These are phyloP conservation scores for Drosophila buzzatii DNA, from an alignment of 2,888 invertebrate species.

Conservation along the genomic window DNA sequence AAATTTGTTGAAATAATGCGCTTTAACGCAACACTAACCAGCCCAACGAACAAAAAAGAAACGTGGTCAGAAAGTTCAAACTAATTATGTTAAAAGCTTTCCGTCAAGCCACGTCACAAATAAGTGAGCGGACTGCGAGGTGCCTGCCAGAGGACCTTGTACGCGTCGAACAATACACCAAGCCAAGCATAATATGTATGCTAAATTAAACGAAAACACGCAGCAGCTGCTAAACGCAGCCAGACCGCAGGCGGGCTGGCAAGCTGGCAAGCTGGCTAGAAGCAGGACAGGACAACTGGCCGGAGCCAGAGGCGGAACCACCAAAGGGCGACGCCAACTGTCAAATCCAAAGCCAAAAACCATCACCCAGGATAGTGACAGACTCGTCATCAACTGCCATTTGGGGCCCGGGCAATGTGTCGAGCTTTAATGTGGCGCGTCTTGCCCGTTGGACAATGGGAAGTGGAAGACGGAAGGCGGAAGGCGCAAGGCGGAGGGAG, in stretches of 20 bases:
- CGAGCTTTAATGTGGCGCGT: slow-evolving; percentile 55
- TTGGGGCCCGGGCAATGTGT: slow-evolving; percentile 29
- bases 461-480: not conserved
- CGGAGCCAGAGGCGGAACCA: slow-evolving; percentile 23
- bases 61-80: slow-evolving; percentile 84
- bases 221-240: slow-evolving; percentile 45
- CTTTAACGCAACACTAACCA: slow-evolving; percentile 83
- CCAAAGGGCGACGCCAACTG: slow-evolving; percentile 46
- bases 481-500: not conserved
- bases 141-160: slow-evolving; percentile 24
- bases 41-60: slow-evolving; percentile 83
- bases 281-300: slow-evolving; percentile 5
- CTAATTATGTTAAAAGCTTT: slow-evolving; percentile 85
- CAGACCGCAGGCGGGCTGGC: slow-evolving; percentile 18
- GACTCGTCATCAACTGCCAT: slow-evolving; percentile 39
- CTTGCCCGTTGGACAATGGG: slow-evolving; percentile 3
- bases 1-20: slow-evolving; percentile 54
- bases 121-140: slow-evolving; percentile 46
- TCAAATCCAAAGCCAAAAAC: slow-evolving; percentile 46
- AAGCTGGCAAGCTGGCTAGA: not conserved
- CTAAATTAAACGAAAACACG: slow-evolving; percentile 71
- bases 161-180: slow-evolving; percentile 56
- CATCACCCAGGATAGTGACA: slow-evolving; percentile 25
- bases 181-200: slow-evolving; percentile 58
- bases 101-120: slow-evolving; percentile 62